These are phyloP conservation scores for Plestiodon gilberti DNA, from an alignment of 2,113 vertebrate species.

Conservation along the genomic window DNA sequence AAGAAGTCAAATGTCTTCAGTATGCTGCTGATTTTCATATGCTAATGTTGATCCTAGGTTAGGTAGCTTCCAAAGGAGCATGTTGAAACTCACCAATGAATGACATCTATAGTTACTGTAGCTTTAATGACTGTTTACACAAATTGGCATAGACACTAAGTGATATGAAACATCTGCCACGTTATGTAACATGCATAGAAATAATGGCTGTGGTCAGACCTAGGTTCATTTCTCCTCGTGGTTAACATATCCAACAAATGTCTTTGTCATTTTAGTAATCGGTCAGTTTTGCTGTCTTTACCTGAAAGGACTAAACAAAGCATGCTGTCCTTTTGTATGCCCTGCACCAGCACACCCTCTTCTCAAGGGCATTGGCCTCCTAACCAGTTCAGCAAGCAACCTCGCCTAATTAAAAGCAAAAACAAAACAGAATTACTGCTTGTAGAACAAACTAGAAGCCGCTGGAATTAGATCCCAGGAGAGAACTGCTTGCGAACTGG, in stretches of 20 bases:
- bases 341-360: too few species aligned
- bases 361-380: not conserved
- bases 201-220: not conserved
- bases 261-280: not conserved
- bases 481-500: not conserved
- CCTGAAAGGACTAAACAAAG: not conserved
- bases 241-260: not conserved
- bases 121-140: not conserved
- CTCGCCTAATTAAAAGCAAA: not conserved
- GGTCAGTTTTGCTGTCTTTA: not conserved
- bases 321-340: not conserved
- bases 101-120: not conserved
- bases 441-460: not conserved
- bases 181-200: not conserved
- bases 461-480: not conserved
- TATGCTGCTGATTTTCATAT: too few species aligned
- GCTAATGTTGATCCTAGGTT: too few species aligned
- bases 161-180: not conserved
- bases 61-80: not conserved
- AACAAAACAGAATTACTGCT: not conserved
- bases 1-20: not conserved
- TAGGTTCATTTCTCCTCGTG: not conserved
- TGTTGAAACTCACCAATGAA: not conserved
- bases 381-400: not conserved
- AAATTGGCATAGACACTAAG: not conserved